Base-by-base conservation (phyloP, 2,113 vertebrate genomes). In the Burhinus bistriatus region DNA sequence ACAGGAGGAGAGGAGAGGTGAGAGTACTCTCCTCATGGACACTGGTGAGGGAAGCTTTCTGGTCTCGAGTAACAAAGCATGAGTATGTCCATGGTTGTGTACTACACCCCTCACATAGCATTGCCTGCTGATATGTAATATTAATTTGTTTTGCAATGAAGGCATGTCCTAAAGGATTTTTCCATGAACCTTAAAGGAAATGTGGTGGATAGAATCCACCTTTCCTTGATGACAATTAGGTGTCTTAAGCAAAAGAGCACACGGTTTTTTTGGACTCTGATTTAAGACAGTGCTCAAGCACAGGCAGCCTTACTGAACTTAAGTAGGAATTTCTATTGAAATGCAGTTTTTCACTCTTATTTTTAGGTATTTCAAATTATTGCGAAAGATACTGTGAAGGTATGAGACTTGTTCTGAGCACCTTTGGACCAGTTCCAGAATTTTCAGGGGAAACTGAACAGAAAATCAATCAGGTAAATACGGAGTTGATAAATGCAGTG, bases 401-500 rank as follows among this genome's bases (percentile, higher is more conserved):
- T 57, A 99, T 98, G 86, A 96, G 47, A 82, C 98, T 95, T 68
- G 98, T 99, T 75, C 97, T 99, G 83, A 98, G 91, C 82, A 98
- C 98, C 45, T 99, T 99, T 76, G 99, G 99, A 32, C 98, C 99
- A 11, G 87, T 99, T 79, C 99, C 99, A 57, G 98, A 99, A 66
- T 99, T 99, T 97, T 98, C 96, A 14, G 97, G 98, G 25, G 98
- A 98, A 85, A 97, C 95, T 58, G 98, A 98, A 85, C 94, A 98
- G 84, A 98, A 97, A 80, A 97, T 99, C 73, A 86, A 83, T 89
- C 97, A 98, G 97, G 99, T 99, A 93, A 49, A 82, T 92, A 72
- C 3, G 2, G 40, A n/a, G 9, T 49, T 47, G 34, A 45, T 87
- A 54, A 59, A 68, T 27, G 3, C 66, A n/a, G 19, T 8, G 5